Base-by-base conservation (phyloP, 2,888 invertebrate genomes). In the Zaprionus obscuricornis region DNA sequence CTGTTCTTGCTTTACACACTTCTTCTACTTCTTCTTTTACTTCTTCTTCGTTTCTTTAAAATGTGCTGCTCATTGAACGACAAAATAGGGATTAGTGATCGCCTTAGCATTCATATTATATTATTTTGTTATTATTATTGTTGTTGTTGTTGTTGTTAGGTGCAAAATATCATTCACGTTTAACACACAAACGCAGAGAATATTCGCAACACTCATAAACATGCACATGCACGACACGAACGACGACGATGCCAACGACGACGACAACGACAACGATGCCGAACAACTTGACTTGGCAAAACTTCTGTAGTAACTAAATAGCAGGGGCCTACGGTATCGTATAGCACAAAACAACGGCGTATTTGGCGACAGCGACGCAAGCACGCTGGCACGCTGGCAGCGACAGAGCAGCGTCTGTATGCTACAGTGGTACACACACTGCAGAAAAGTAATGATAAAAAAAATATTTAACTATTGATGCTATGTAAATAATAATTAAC, bases 271-370 rank as follows among this genome's bases (percentile, higher is more conserved):
- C 56, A 34, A 49, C 57, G 51, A 52, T 42, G 45, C 24, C 31
- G 43, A 6, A 63, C 83, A 76, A 86, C 82, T 82, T 84, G 82
- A 86, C 82, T 87, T 87, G 79, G 72, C 85, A 86, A 85, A 86
- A 87, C 87, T 85, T 82, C 78, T 87, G 65, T 81, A 83, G 77
- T 86, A 88, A 87, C 88, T 88, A 74, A 88, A 88, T 74, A 74
- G 72, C 86, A 57, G 66, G 49, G 81, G 72, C 58, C 75, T 51
- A 78, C 69, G 78, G 71, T 85, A 74, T 86, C 85, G 85, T 62
- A 74, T 82, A 68, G 75, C 86, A 85, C 85, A 82, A 67, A 66
- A 74, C 73, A 66, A 76, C 70, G 63, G 64, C 74, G 75, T 55
- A 62, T 74, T 72, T 69, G 74, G 68, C 78, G 77, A 74, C 71